Evolutionary conservation across 1,140 invertebrate genomes (phyloP), one percentile per base, ranked within the genome.

Genomic region (Panagrolaimus sp.): DNA sequence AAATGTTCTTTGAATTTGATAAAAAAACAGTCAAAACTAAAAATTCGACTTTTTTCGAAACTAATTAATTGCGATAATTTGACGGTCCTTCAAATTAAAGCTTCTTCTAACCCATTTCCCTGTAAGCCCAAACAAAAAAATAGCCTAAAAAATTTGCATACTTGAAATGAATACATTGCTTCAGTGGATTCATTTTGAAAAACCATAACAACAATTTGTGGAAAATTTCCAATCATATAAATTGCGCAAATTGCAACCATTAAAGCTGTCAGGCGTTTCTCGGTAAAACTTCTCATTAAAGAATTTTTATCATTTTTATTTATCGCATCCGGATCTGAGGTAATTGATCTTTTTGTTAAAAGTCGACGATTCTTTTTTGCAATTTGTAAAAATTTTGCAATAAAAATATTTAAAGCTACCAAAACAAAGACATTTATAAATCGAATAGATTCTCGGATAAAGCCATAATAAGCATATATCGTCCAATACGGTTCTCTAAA

Each of bases 181-280:
- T 64, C 43, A 5, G 14, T 64, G 6, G 28, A 32, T 43, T 64
- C 63, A 64, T 64, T 64, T 64, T 64, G 63, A 43, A 64, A 43
- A 1, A 64, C 3, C 63, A 64, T 64, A 21, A 64, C 63, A 15
- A 43, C 43, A 4, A 43, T 64, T 64, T 64, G 63, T 3, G 63
- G 63, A 8, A 64, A 32, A 43, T 64, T 64, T 7, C 63, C 63
- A 8, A 64, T 43, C 17, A 28, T 28, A 64, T 64, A 64, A 8
- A 64, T 43, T 17, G 28, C 17, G 28, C 63, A 43, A 43, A 64
- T 64, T 1, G 43, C 28, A 4, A 64, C 28, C 63, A 64, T 64
- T 17, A 64, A 10, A 0, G 63, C n/a, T 6, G 63, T 64, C n/a
- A 64, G 28, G 12, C 43, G 5, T 17, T 64, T 32, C 8, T 64